Percentiles rank a stretch among this genome's conserved stretches.
Conservation (phyloP, 2,888 invertebrate genomes). For the Amphimallon solstitiale region DNA sequence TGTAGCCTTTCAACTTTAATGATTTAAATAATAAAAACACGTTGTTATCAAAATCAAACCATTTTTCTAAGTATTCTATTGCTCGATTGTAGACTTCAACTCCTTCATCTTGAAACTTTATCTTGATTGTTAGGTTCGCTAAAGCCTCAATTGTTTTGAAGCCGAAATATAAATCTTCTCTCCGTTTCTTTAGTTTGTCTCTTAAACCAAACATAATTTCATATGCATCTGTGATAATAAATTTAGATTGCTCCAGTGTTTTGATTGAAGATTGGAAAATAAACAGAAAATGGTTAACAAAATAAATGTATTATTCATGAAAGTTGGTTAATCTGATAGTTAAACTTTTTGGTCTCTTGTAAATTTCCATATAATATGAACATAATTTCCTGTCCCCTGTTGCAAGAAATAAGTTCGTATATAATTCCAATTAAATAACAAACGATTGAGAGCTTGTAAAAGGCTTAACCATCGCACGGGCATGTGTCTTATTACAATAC, state of each 20-base stretch:
- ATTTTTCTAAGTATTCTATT: no score
- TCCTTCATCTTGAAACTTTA: no score
- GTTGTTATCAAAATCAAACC: no score
- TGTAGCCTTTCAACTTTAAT: no score
- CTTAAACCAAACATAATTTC: constrained; percentile 28
- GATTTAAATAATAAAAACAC: no score
- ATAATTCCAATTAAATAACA: constrained; percentile 1
- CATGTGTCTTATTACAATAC: constrained; percentile 11
- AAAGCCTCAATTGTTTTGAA: no score
- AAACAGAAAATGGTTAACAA: no score
- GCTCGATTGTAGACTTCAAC: no score
- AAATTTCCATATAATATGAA: constrained; percentile 20
- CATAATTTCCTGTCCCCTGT: constrained; percentile 11
- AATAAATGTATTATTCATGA: background rate
- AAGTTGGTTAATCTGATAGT: constrained; percentile 7
- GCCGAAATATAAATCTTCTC: no score
- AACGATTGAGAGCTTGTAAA: constrained; percentile 9
- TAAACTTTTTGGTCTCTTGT: constrained; percentile 11
- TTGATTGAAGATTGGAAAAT: constrained; percentile 4
- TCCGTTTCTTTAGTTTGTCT: no score
- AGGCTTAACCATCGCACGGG: constrained; percentile 10
- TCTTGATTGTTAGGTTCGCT: no score
- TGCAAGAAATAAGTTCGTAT: constrained; percentile 19
- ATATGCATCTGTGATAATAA: constrained; percentile 5
- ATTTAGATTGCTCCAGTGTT: constrained; percentile 23